phyloP scores from a whole-genome alignment of 2,888 invertebrate species.

The Coenonympha arcania region DNA sequence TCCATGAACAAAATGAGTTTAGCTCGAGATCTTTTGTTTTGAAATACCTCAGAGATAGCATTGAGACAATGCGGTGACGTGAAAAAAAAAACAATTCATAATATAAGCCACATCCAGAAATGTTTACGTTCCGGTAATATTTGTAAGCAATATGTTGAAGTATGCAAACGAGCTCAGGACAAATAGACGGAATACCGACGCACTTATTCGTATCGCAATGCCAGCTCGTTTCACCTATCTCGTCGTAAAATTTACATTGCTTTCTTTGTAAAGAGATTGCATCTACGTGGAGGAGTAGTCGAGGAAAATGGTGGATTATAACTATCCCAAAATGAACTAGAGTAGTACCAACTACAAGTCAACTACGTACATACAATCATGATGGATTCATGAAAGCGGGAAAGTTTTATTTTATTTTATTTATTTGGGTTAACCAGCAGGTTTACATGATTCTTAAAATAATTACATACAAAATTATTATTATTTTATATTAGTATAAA shows the following conservation, averaged over 20 bases:
- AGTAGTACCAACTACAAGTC: too few relatives aligned
- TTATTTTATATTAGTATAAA: too few relatives aligned
- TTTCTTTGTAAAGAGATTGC: neutral
- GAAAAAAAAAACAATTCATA: slow-evolving; percentile 41
- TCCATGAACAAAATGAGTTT: too few relatives aligned
- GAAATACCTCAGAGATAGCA: slow-evolving; percentile 1
- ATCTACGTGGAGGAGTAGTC: too few relatives aligned
- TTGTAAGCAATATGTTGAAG: slow-evolving; percentile 58
- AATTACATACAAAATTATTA: too few relatives aligned
- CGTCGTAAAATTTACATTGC: slow-evolving; percentile 8
- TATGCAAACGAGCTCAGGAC: slow-evolving; percentile 48
- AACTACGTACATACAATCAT: too few relatives aligned
- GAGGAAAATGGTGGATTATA: too few relatives aligned
- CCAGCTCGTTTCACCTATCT: slow-evolving; percentile 25
- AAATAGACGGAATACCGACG: slow-evolving; percentile 41
- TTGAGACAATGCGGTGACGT: slow-evolving; percentile 21
- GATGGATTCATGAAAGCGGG: too few relatives aligned
- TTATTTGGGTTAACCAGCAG: too few relatives aligned
- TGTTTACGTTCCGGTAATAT: slow-evolving; percentile 48
- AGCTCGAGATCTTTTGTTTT: neutral
- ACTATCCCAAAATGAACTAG: too few relatives aligned
- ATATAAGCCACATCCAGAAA: slow-evolving; percentile 37
- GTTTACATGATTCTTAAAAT: too few relatives aligned
- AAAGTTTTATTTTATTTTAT: too few relatives aligned
- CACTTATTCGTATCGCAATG: slow-evolving; percentile 31